A percentile compares a stretch with the other conserved stretches of the same genome.
Conservation (phyloP, 2,113 vertebrate genomes). For the Daubentonia madagascariensis region DNA sequence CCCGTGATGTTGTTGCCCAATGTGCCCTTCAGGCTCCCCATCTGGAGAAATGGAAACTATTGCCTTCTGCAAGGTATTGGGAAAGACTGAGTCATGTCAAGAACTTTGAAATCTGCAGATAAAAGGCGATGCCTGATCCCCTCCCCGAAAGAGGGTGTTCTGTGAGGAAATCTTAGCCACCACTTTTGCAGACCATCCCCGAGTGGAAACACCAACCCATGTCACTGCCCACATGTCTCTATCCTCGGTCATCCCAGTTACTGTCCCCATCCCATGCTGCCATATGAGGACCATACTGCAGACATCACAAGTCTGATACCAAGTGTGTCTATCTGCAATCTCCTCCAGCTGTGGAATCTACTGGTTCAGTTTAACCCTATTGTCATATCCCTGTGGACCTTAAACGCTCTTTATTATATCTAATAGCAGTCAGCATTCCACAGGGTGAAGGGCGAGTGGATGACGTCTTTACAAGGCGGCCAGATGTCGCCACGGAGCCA, state of each 20-base stretch:
- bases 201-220: neutral
- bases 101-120: constrained; percentile 71
- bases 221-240: neutral
- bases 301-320: neutral
- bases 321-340: neutral
- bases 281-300: neutral
- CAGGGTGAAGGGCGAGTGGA: constrained; percentile 81
- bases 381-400: constrained; percentile 76
- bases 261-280: rapidly evolving
- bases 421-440: constrained; percentile 87
- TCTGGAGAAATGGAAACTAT: neutral
- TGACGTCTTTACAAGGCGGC: constrained; percentile 83
- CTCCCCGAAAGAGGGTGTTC: neutral
- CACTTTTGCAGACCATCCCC: neutral
- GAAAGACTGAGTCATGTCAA: constrained; percentile 53
- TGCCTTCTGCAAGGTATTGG: neutral
- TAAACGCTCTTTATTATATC: constrained; percentile 80
- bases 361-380: constrained; percentile 43
- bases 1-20: neutral
- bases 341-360: neutral
- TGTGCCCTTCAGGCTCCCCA: neutral
- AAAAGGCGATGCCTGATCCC: neutral
- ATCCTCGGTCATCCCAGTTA: neutral
- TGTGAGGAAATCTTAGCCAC: neutral
- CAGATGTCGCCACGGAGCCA: constrained; percentile 88